Conservation (phyloP, 2,797 vertebrate species). For the Muscicapa comitata region DNA sequence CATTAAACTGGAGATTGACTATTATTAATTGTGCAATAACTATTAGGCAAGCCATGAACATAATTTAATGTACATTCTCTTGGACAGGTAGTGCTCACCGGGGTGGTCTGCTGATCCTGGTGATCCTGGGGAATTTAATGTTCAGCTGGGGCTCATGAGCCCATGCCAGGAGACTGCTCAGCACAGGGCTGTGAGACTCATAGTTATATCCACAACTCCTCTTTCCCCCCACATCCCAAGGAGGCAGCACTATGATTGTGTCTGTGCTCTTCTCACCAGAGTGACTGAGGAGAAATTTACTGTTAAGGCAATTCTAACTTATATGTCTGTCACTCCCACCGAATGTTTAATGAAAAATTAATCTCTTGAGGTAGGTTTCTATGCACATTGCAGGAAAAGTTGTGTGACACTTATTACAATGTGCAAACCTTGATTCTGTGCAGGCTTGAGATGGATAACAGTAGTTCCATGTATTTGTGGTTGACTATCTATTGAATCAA, state of each 20-base stretch:
- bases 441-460: accelerated
- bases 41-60: not conserved
- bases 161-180: not conserved
- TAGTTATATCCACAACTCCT: not conserved
- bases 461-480: not conserved
- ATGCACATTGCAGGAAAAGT: not conserved
- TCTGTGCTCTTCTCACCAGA: not conserved
- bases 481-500: not conserved
- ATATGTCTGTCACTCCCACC: not conserved
- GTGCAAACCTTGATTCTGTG: not conserved
- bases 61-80: not conserved
- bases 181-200: not conserved
- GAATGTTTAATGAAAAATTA: not conserved
- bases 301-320: not conserved
- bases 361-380: not conserved
- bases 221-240: not conserved
- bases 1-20: not conserved
- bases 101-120: accelerated
- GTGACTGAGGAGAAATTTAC: accelerated
- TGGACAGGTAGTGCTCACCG: not conserved
- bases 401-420: not conserved
- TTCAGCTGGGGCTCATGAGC: accelerated
- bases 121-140: not conserved
- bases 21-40: not conserved
- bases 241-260: not conserved